Evolutionary conservation across 2,888 invertebrate genomes (phyloP).

Genomic region (Zygaena filipendulae): DNA sequence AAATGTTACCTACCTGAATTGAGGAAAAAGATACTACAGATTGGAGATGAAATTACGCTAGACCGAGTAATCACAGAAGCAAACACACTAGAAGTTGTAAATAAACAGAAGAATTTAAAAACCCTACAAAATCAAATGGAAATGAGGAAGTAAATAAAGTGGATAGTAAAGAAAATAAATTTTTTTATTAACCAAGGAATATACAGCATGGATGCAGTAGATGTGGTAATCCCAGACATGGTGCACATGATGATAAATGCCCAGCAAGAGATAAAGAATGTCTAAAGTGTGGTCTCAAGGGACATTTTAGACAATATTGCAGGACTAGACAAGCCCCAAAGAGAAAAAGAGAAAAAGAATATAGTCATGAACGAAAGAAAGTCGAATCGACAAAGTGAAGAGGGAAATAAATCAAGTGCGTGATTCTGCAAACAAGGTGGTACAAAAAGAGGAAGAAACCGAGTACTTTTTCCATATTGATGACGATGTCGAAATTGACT

Average conservation of each 20-base stretch:
- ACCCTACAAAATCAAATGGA: background rate
- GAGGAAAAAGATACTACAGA: constrained; percentile 12
- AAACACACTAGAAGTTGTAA: constrained; percentile 11
- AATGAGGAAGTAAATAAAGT: background rate
- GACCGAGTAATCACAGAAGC: constrained; percentile 12
- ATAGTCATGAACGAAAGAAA: background rate
- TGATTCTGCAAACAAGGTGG: constrained; percentile 3
- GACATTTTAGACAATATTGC: constrained; percentile 8
- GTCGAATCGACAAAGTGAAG: background rate
- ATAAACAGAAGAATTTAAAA: constrained; percentile 6
- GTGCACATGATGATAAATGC: background rate
- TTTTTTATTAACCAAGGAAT: no score
- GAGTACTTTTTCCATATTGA: constrained; percentile 3
- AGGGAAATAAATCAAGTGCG: constrained; percentile 9
- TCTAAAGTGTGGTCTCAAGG: constrained; percentile 5
- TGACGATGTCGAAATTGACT: constrained; percentile 1
- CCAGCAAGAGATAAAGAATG: constrained; percentile 8
- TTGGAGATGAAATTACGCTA: constrained; percentile 9
- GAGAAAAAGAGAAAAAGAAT: constrained; percentile 3
- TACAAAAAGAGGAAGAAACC: constrained; percentile 5
- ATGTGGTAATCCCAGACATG: constrained; percentile 1
- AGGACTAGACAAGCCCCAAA: background rate
- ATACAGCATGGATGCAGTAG: constrained; percentile 3
- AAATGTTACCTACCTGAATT: constrained; percentile 11
- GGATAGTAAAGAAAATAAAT: background rate